A percentile compares a stretch with the other conserved stretches of the same genome.
Conservation (phyloP, 2,797 vertebrate genomes). For the Intellagama lesueurii region DNA sequence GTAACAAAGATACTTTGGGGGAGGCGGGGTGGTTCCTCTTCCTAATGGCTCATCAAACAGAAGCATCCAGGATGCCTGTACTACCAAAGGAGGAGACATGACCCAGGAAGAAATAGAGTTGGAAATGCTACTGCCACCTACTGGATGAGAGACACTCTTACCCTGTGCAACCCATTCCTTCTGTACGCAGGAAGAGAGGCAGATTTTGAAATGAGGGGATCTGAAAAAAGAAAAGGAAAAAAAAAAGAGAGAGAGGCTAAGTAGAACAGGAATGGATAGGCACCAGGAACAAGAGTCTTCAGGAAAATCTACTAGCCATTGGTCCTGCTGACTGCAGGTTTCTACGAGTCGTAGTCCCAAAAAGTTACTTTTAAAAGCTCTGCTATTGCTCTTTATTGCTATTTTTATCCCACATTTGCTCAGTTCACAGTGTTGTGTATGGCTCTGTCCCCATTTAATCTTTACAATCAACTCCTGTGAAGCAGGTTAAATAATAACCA, state of each 20-base stretch:
- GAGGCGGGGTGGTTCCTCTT: not conserved
- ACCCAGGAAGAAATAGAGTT: not conserved
- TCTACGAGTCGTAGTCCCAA: too few relatives aligned
- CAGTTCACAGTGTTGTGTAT: not conserved
- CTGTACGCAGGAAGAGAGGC: constrained; percentile 93
- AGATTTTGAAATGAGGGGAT: constrained; percentile 91
- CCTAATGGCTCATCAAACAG: not conserved
- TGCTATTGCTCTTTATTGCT: not conserved
- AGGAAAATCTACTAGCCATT: not conserved
- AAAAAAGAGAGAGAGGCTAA: not conserved
- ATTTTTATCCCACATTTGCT: not conserved
- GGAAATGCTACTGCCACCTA: not conserved
- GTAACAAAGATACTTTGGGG: not conserved
- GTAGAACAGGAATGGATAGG: not conserved
- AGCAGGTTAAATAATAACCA: not conserved
- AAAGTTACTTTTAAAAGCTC: too few relatives aligned
- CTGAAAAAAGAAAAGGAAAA: constrained; percentile 75
- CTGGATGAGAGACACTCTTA: constrained; percentile 73
- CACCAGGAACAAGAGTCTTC: not conserved
- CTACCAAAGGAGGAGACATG: not conserved
- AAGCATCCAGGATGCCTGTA: not conserved
- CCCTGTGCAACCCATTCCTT: constrained; percentile 92
- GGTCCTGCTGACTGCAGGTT: too few relatives aligned
- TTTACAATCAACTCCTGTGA: not conserved
- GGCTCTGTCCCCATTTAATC: not conserved